Evolutionary conservation across 2,797 vertebrate genomes (phyloP), one percentile per base, ranked within the genome.

Genomic region (Peromyscus attwateri): DNA sequence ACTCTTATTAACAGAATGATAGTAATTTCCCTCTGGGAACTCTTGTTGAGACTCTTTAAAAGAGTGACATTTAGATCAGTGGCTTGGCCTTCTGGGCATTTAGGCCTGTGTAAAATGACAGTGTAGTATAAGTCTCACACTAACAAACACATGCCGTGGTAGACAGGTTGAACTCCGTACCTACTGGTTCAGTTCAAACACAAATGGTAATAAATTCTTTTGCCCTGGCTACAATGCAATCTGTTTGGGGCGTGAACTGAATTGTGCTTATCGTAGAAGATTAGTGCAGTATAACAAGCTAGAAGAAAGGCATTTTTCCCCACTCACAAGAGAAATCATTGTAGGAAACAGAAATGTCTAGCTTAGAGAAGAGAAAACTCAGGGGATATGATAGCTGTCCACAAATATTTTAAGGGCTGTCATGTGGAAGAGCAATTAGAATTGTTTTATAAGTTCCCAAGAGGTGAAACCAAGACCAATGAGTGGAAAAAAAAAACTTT

Each of bases 371-470:
- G 76, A 95, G 76, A 96, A 95, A 91, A 82, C 76, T 77, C 71
- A 7, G 66, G 31, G 80, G 57, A 96, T 96, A 87, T 76, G 37
- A 87, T 80, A 84, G 71, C 84, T 95, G n/a, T 96, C 92, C 87
- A 88, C 92, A 97, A 94, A 97, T 83, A 95, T 89, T 93, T 95
- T 94, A 97, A 96, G 83, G 79, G n/a, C 57, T 97, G 83, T 92
- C 95, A 95, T 94, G 43, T 89, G 83, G 82, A 93, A 93, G 87
- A 95, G 49, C 90, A 95, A 96, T 94, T 94, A 93, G 68, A 91
- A 94, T 94, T 95, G 31, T 91, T 94, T 91, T 93, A 55, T 91
- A 83, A 10, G 94, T 79, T 76, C 62, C 90, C 43, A 52, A 92
- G 79, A 60, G 85, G 31, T 29, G 25, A 97, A 94, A 95, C 23